These are phyloP conservation scores for Actinernus sp. DNA, from an alignment of 92 coral and sea anemone species.

Conservation along the genomic window DNA sequence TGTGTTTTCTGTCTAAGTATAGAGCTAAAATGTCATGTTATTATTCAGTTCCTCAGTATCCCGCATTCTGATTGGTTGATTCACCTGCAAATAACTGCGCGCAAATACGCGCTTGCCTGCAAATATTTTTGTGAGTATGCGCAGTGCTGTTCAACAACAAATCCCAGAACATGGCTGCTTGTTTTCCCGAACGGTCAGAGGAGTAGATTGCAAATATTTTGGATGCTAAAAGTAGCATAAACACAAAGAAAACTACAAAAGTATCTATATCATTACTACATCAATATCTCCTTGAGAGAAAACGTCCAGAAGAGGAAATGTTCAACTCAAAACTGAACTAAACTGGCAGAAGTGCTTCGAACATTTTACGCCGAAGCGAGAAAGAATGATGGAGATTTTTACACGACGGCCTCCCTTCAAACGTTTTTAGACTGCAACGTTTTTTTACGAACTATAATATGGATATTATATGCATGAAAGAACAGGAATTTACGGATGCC, in stretches of 20 bases:
- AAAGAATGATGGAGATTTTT: constrained; percentile 37
- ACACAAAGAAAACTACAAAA: constrained; percentile 58
- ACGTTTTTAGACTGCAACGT: constrained; percentile 28
- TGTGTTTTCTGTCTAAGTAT: too few relatives aligned
- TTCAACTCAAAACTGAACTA: constrained; percentile 1
- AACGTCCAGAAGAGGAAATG: too few relatives aligned
- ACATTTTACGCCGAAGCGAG: constrained; percentile 53
- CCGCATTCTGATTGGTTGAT: too few relatives aligned
- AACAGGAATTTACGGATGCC: constrained; percentile 42
- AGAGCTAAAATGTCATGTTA: too few relatives aligned
- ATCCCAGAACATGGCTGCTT: too few relatives aligned
- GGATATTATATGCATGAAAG: constrained; percentile 49
- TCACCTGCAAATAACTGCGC: too few relatives aligned
- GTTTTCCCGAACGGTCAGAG: too few relatives aligned
- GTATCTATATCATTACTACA: constrained; percentile 17
- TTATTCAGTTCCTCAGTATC: too few relatives aligned
- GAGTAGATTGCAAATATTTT: too few relatives aligned
- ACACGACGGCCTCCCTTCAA: constrained; percentile 41
- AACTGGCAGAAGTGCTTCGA: constrained; percentile 27
- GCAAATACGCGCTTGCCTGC: too few relatives aligned
- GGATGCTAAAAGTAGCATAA: constrained; percentile 20
- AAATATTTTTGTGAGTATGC: too few relatives aligned
- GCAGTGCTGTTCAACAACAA: too few relatives aligned
- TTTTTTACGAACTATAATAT: constrained; percentile 5
- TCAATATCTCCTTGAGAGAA: constrained; percentile 28